A percentile compares a stretch with the other conserved stretches of the same genome.
Conservation (phyloP, 2,797 vertebrate species). For the Anomalospiza imberbis region DNA sequence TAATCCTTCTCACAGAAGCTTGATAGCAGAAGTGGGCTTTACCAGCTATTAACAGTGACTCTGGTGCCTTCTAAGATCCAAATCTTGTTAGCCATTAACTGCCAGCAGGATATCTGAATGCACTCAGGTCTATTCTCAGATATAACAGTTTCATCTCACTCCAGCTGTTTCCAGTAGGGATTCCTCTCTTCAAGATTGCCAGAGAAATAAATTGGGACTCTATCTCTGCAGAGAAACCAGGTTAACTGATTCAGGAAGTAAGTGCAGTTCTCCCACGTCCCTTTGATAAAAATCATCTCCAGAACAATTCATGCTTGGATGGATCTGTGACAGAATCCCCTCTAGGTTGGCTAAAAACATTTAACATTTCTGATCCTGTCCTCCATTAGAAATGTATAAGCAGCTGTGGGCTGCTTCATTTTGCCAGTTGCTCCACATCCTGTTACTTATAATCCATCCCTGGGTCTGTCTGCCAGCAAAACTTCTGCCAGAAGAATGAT, state of each 20-base stretch:
- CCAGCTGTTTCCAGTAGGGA: constrained; percentile 43
- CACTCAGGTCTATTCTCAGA: constrained; percentile 15
- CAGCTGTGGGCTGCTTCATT: constrained; percentile 23
- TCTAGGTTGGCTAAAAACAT: constrained; percentile 15
- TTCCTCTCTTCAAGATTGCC: constrained; percentile 1
- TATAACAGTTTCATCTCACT: constrained; percentile 14
- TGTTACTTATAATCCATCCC: constrained; percentile 16
- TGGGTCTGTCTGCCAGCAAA: constrained; percentile 22
- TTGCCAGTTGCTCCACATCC: neutral
- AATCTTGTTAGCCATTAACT: constrained; percentile 38
- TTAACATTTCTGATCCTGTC: constrained; percentile 19
- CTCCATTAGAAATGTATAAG: constrained; percentile 2
- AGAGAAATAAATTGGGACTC: constrained; percentile 1
- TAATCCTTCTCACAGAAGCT: constrained; percentile 7
- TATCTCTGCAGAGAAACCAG: constrained; percentile 22
- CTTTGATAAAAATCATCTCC: constrained; percentile 34
- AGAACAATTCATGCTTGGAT: constrained; percentile 24
- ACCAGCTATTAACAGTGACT: constrained; percentile 8
- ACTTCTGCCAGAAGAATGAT: constrained; percentile 30
- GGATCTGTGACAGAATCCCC: constrained; percentile 16
- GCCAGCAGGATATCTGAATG: constrained; percentile 20
- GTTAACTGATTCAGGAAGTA: constrained; percentile 33
- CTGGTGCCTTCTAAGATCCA: constrained; percentile 1
- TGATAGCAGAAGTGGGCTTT: constrained; percentile 17
- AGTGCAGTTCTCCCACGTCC: neutral